phyloP scores from a whole-genome alignment of 2,888 invertebrate species.

The Caenorhabditis wallacei region DNA sequence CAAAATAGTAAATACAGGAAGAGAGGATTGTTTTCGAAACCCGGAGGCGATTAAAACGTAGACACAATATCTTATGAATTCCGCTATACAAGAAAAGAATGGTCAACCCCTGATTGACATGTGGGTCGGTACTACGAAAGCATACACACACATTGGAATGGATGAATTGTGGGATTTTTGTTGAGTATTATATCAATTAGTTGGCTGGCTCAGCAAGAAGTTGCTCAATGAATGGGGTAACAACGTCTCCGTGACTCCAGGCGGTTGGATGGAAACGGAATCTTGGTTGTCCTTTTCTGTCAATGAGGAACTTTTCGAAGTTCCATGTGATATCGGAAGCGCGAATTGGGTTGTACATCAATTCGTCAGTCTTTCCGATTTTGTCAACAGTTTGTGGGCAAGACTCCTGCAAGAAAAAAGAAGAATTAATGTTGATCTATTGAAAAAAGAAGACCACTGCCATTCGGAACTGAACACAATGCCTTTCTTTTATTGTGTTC shows the following conservation, averaged over 20 bases:
- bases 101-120: conserved; percentile 59
- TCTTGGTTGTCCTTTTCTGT: conserved; percentile 81
- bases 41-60: conserved; percentile 62
- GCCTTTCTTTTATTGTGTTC: conserved; percentile 46
- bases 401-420: conserved; percentile 76
- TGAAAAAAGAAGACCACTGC: conserved; percentile 24
- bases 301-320: conserved; percentile 83
- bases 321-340: conserved; percentile 83
- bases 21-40: conserved; percentile 29
- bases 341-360: conserved; percentile 82
- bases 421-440: conserved; percentile 20
- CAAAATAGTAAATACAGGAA: conserved; percentile 41
- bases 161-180: background rate
- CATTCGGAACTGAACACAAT: conserved; percentile 55
- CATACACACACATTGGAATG: conserved; percentile 63
- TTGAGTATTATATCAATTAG: background rate
- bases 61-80: conserved; percentile 53
- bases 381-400: conserved; percentile 83
- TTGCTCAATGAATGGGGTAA: conserved; percentile 78
- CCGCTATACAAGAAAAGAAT: conserved; percentile 56
- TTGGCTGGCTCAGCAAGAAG: conserved; percentile 74
- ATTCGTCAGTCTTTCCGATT: conserved; percentile 81
- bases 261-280: conserved; percentile 83
- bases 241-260: conserved; percentile 82
- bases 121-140: conserved; percentile 60